A percentile compares a stretch with the other conserved stretches of the same genome.
These are phyloP conservation scores for Plecturocebus donacophilus DNA, from an alignment of 2,113 vertebrate species.

Conservation along the genomic window DNA sequence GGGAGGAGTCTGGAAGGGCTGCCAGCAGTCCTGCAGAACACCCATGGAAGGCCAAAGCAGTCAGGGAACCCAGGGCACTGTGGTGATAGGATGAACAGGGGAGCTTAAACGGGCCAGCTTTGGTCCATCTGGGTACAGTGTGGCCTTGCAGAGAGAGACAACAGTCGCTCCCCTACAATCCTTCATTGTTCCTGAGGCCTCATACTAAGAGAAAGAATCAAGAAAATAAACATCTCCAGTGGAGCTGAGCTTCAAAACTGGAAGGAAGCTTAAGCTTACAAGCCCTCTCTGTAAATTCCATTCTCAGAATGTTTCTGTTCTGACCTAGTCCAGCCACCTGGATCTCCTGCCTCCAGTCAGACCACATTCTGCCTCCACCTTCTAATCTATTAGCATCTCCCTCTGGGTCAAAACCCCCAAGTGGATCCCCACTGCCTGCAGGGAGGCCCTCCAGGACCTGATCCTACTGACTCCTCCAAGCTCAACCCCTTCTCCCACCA, in stretches of 20 bases:
- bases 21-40: no score
- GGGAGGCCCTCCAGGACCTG: not conserved
- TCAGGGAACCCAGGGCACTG: not conserved
- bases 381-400: not conserved
- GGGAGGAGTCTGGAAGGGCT: not conserved
- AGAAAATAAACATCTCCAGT: not conserved
- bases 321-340: not conserved
- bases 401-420: not conserved
- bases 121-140: not conserved
- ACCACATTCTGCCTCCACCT: not conserved
- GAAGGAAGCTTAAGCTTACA: not conserved
- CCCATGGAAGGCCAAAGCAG: not conserved
- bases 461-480: no score
- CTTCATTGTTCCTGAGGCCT: not conserved
- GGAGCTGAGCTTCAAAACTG: not conserved
- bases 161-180: not conserved
- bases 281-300: not conserved
- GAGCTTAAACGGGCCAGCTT: not conserved
- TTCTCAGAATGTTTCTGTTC: not conserved
- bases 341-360: not conserved
- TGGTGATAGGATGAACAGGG: not conserved
- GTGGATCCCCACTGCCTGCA: not conserved
- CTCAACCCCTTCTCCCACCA: not conserved
- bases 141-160: not conserved
- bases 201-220: not conserved